phyloP scores from a whole-genome alignment of 2,797 vertebrate genomes.

The Scarus forsteni region DNA sequence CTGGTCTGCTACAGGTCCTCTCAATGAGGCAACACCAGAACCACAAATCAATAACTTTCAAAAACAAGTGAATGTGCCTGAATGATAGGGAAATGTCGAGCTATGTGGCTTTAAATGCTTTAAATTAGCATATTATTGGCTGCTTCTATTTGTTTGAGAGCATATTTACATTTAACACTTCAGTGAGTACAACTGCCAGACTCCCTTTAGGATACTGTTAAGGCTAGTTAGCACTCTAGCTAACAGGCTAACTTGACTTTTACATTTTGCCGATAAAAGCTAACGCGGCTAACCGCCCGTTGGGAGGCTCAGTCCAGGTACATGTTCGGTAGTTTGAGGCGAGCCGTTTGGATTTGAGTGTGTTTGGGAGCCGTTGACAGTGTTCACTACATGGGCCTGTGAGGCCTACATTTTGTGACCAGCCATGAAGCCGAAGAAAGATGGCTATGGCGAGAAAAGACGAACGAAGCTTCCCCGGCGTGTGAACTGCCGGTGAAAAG shows the following conservation, averaged over 20 bases:
- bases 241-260: conserved; percentile 77
- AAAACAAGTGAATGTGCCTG: conserved; percentile 40
- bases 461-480: conserved; percentile 80
- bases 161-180: conserved; percentile 58
- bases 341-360: conserved; percentile 45
- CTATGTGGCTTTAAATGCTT: fast-evolving
- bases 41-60: conserved; percentile 70
- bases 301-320: conserved; percentile 16
- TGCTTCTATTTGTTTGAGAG: background rate
- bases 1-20: conserved; percentile 58
- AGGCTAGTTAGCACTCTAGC: conserved; percentile 77
- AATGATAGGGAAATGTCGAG: background rate
- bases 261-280: conserved; percentile 26
- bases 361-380: conserved; percentile 59
- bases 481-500: conserved; percentile 79
- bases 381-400: conserved; percentile 87
- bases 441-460: conserved; percentile 88
- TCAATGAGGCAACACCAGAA: conserved; percentile 40
- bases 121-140: background rate
- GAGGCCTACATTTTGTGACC: conserved; percentile 95
- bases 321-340: conserved; percentile 19
- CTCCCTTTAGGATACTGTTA: conserved; percentile 57
- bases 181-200: conserved; percentile 45
- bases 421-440: conserved; percentile 94
- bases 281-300: conserved; percentile 28